A percentile compares a stretch with the other conserved stretches of the same genome.
Evolutionary conservation across 2,888 invertebrate genomes (phyloP).

Genomic region (Troides aeacus): DNA sequence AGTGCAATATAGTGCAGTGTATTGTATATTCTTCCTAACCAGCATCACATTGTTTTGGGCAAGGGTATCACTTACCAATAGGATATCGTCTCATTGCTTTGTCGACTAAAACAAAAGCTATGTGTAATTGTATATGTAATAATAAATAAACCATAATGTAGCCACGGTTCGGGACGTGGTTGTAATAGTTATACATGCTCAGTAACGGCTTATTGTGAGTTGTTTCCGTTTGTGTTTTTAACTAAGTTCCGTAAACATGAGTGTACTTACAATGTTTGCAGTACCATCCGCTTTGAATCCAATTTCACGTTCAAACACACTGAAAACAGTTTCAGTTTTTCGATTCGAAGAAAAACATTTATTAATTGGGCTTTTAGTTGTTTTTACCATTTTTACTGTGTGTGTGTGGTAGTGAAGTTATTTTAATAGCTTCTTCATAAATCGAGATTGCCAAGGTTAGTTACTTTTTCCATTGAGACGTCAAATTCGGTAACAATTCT

Average conservation of each 20-base stretch:
- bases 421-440: neutral
- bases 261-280: conserved; percentile 3
- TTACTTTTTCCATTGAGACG: neutral
- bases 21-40: too few species aligned
- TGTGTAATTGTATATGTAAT: too few species aligned
- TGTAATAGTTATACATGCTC: neutral
- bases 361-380: conserved; percentile 1
- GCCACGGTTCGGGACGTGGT: too few species aligned
- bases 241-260: neutral
- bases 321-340: conserved; percentile 1
- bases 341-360: neutral
- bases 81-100: too few species aligned
- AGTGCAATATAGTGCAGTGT: too few species aligned
- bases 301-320: conserved; percentile 1
- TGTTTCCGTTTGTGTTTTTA: neutral
- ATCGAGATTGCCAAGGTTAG: neutral
- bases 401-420: neutral
- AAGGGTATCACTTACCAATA: too few species aligned
- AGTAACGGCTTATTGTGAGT: neutral
- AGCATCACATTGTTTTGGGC: too few species aligned
- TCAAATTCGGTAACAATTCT: neutral
- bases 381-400: neutral
- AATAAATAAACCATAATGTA: too few species aligned
- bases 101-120: too few species aligned
- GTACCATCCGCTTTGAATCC: neutral